Evolutionary conservation across 2,888 invertebrate genomes (phyloP), one percentile per base, ranked within the genome.

Genomic region (Netelia virgata): DNA sequence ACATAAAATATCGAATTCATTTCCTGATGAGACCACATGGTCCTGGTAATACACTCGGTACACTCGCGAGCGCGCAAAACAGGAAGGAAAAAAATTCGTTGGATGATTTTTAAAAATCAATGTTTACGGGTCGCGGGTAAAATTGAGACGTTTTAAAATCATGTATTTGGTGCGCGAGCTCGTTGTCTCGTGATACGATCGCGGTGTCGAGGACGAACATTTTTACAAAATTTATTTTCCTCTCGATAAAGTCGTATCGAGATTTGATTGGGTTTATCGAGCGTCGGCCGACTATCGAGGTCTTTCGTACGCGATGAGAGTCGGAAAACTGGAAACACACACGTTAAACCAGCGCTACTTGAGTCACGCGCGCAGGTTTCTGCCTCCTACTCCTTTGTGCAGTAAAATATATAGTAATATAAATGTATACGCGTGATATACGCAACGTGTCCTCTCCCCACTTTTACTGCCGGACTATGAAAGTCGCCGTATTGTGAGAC

Each of bases 261-360:
- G 72, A 10, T 50, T 73, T 82, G 63, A 14, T 74, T 84, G 59
- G 47, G 36, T 36, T 64, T 64, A 50, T 11, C 66, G 61, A 59
- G n/a, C 23, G 63, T 55, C 20, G 43, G 63, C 59, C 53, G 57
- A 68, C 72, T 18, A 20, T 16, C 16, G 66, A 81, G 53, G 53
- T 77, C 76, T 76, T 61, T 57, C 73, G 63, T 68, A 76, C 83
- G 75, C 88, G 90, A 76, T 88, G 84, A 87, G 79, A 86, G 87
- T 88, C 88, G 88, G 89, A 90, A 92, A 92, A 92, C 92, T 92
- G 91, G 87, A 91, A 92, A 92, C 90, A 88, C 86, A 88, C 88
- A 87, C 87, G 87, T 86, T 88, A 85, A 72, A 61, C 47, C 68
- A 50, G 64, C 50, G 66, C 64, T 61, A 20, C 73, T 69, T 28